phyloP scores from a whole-genome alignment of 2,797 vertebrate genomes.

The Danio tinwini region DNA sequence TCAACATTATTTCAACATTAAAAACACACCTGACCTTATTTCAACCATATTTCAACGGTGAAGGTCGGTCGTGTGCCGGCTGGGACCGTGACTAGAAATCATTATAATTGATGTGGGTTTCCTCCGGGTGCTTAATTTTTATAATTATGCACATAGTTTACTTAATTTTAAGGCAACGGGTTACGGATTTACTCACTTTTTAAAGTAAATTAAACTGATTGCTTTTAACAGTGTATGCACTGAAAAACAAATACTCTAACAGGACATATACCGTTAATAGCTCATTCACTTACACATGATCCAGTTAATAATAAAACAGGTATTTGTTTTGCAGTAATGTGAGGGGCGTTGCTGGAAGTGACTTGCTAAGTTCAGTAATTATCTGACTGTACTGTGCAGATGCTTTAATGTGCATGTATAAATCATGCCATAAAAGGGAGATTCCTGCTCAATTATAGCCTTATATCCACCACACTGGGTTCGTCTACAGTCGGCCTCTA shows the following conservation, averaged over 20 bases:
- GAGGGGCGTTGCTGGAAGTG: constrained; percentile 8
- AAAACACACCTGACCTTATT: too few species aligned
- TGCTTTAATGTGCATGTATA: constrained; percentile 42
- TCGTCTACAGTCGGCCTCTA: constrained; percentile 30
- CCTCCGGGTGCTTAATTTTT: too few species aligned
- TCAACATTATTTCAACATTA: too few species aligned
- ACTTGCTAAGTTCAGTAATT: constrained; percentile 32
- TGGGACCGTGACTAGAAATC: too few species aligned
- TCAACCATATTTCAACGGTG: too few species aligned
- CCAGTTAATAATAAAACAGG: neutral
- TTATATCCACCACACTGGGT: constrained; percentile 41
- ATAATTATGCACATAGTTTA: too few species aligned
- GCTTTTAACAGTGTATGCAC: too few species aligned
- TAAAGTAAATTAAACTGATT: too few species aligned
- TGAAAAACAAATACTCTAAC: neutral
- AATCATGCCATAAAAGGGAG: constrained; percentile 46
- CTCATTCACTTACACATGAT: neutral
- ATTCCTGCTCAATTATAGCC: constrained; percentile 51
- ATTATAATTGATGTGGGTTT: too few species aligned
- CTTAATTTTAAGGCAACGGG: too few species aligned
- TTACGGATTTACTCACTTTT: too few species aligned
- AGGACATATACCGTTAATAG: neutral
- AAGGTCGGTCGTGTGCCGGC: too few species aligned
- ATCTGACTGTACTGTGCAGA: constrained; percentile 9
- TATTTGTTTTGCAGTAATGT: constrained; percentile 9